Conservation (phyloP, 1,140 invertebrate species). For the Drosophila kanapiae region DNA sequence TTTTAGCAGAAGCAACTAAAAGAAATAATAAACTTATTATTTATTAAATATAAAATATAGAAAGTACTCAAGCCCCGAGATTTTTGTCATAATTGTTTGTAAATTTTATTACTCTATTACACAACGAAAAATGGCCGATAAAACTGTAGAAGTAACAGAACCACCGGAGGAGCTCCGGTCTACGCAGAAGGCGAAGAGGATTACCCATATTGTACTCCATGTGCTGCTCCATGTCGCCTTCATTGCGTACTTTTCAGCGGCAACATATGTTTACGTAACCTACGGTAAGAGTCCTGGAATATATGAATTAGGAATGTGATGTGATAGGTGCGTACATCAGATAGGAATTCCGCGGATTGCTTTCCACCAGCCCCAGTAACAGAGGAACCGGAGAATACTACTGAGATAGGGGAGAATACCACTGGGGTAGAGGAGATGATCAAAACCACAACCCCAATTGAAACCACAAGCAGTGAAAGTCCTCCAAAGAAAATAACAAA, state of each 20-base stretch:
- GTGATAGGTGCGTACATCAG: neutral
- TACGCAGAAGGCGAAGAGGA: neutral
- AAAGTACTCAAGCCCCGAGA: too few species aligned
- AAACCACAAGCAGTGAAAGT: neutral
- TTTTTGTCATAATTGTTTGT: neutral
- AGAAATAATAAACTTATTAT: slow-evolving; percentile 18
- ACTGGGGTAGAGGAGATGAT: too few species aligned
- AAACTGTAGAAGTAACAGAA: neutral
- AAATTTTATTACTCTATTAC: neutral
- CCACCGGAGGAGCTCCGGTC: neutral
- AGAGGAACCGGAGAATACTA: neutral
- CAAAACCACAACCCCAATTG: neutral
- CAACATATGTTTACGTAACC: slow-evolving; percentile 4
- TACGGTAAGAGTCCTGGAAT: slow-evolving; percentile 16
- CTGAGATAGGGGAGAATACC: too few species aligned
- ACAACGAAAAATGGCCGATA: too few species aligned
- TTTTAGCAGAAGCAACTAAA: neutral
- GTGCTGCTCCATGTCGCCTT: slow-evolving; percentile 38
- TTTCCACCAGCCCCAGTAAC: neutral
- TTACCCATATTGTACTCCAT: slow-evolving; percentile 1
- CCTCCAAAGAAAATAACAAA: neutral
- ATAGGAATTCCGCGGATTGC: neutral
- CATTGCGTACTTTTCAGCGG: slow-evolving; percentile 32
- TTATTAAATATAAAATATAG: slow-evolving; percentile 22
- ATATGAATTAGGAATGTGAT: neutral